These are phyloP conservation scores for Sarcophaga bullata DNA, from an alignment of 1,140 invertebrate species.

Conservation along the genomic window DNA sequence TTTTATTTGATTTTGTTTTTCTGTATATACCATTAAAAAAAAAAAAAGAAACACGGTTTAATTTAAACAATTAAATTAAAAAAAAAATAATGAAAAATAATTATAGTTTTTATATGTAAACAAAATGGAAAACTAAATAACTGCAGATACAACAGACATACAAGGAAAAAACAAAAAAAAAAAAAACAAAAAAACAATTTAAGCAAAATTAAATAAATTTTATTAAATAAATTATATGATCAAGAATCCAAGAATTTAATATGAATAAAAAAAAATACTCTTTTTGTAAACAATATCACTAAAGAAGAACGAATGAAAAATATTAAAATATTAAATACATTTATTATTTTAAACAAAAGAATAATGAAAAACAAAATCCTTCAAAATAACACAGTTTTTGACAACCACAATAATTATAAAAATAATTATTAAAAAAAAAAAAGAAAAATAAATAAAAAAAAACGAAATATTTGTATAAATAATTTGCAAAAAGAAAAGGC, in stretches of 20 bases:
- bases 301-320: neutral
- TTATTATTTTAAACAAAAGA: neutral
- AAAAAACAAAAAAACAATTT: no score
- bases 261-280: neutral
- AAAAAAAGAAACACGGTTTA: neutral
- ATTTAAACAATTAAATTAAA: neutral
- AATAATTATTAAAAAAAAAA: neutral
- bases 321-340: neutral
- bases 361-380: constrained; percentile 21
- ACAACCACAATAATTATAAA: neutral
- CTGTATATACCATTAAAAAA: neutral
- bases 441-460: neutral
- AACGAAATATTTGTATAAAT: constrained; percentile 30
- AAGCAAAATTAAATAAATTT: constrained; percentile 42
- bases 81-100: constrained; percentile 40
- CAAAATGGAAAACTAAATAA: constrained; percentile 44
- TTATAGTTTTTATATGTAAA: constrained; percentile 45
- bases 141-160: constrained; percentile 51
- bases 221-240: constrained; percentile 41
- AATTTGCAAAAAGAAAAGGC: neutral
- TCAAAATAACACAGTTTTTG: constrained; percentile 18
- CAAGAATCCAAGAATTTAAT: constrained; percentile 18
- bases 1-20: neutral
- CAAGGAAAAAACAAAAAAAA: constrained; percentile 53
- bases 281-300: constrained; percentile 30